Base-by-base conservation (phyloP, 2,113 vertebrate species). In the Ochotona princeps region DNA sequence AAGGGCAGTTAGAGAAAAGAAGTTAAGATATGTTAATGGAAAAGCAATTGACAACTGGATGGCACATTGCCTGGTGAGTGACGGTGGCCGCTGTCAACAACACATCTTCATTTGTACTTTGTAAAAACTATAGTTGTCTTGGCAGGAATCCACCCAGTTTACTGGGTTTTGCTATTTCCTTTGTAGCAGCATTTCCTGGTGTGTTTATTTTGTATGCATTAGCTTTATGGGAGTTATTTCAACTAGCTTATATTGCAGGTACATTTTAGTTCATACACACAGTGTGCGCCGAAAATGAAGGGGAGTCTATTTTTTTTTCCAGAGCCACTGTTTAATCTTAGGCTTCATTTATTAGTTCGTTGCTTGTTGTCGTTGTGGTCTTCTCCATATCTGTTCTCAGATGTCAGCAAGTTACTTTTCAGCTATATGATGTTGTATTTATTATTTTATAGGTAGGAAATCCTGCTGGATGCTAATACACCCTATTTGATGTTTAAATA, bases 391-490 rank as follows among this genome's bases (percentile, higher is more conserved):
- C 38, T 65, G 32, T 80, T 96, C 82, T 67, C 83, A 67, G 83
- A 90, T 47, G 86, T n/a, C 32, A 87, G 21, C 25, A 17, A 76
- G 6, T 89, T 79, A 89, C 15, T 73, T 93, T 85, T 83, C 18
- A 88, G 38, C 15, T 73, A 10, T 83, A n/a, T 82, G 23, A 35
- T 49, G 70, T 93, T 51, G 21, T 92, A 26, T 25, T 11, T 81
- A 91, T 92, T 86, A 75, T 75, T 89, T 94, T 91, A 81, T 49
- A 76, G 15, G 38, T 54, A 61, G 73, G 61, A 82, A 89, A 89
- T 54, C 12, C 47, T 88, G n/a, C 73, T 79, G 35, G 44, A 47
- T 94, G 51, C 32, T 47, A 85, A n/a, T 26, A 26, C n/a, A 9
- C 63, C 78, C 1, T 67, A 13, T 75, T 86, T 17, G 69, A 15